phyloP scores from a whole-genome alignment of 2,888 invertebrate species.

The Meteorus cinctellus region DNA sequence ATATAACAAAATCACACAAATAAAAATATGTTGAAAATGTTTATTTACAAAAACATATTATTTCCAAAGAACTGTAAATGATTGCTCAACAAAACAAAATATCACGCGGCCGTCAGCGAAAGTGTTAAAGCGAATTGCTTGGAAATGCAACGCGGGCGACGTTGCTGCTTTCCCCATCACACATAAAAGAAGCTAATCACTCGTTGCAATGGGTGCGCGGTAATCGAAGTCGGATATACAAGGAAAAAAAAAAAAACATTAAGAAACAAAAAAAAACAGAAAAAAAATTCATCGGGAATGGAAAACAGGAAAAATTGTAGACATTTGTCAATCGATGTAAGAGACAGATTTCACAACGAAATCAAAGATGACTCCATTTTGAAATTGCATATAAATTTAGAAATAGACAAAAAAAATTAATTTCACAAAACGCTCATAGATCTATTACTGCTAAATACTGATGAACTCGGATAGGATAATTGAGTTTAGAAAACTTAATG shows the following conservation, averaged over 20 bases:
- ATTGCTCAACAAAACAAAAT: slow-evolving; percentile 23
- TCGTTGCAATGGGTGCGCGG: slow-evolving; percentile 13
- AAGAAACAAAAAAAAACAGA: neutral
- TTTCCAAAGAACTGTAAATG: neutral
- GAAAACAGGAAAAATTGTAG: neutral
- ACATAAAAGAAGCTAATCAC: slow-evolving; percentile 41
- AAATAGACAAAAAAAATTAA: neutral
- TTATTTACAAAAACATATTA: slow-evolving; percentile 10
- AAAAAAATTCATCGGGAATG: neutral
- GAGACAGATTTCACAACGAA: slow-evolving; percentile 27
- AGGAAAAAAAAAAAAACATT: neutral
- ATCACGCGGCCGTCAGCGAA: slow-evolving; percentile 40
- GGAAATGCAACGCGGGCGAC: slow-evolving; percentile 35
- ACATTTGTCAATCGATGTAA: slow-evolving; percentile 3
- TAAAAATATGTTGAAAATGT: neutral
- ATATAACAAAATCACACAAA: neutral
- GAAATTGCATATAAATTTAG: neutral
- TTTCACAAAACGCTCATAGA: neutral
- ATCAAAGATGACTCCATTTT: neutral
- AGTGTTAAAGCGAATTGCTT: slow-evolving; percentile 42
- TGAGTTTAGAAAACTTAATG: slow-evolving; percentile 24
- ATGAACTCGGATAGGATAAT: slow-evolving; percentile 38
- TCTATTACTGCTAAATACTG: neutral
- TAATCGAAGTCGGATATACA: slow-evolving; percentile 20
- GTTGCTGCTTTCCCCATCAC: slow-evolving; percentile 41